Conservation (phyloP, 30 jellyfish, hydroid and myxozoan genomes). For the Sanderia malayensis region DNA sequence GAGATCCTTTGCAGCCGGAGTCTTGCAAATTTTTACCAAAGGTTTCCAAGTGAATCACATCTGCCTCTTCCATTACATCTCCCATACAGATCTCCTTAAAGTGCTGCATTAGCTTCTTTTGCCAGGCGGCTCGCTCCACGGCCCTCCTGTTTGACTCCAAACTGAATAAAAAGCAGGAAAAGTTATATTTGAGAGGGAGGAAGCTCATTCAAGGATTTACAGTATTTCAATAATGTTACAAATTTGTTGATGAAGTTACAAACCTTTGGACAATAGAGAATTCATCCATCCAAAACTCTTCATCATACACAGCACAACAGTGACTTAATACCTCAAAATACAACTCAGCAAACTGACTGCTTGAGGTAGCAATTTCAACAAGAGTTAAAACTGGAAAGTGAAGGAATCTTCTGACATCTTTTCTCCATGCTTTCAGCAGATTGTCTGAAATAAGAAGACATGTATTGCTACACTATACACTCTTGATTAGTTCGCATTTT, state of each 20-base stretch:
- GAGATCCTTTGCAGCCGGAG: no score
- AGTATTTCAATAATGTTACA: no score
- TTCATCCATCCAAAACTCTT: slow-evolving; percentile 1
- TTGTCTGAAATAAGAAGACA: background rate
- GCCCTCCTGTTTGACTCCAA: no score
- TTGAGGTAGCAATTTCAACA: background rate
- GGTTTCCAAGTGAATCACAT: no score
- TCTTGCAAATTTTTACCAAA: no score
- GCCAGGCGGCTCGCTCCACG: background rate
- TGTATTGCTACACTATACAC: background rate
- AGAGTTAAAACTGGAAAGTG: background rate
- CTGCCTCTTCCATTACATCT: no score
- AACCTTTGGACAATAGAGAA: background rate
- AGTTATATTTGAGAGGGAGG: no score
- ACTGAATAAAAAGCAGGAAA: no score
- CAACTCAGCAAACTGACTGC: background rate
- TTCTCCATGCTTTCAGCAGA: background rate
- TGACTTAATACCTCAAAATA: background rate
- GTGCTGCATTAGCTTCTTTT: background rate
- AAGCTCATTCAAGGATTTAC: no score
- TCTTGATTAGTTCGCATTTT: no score
- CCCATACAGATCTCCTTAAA: no score
- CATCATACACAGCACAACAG: background rate
- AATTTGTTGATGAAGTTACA: no score
- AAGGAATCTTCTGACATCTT: background rate